Evolutionary conservation across 2,113 vertebrate species (phyloP), one percentile per base, ranked within the genome.

Genomic region (Prunella himalayana): DNA sequence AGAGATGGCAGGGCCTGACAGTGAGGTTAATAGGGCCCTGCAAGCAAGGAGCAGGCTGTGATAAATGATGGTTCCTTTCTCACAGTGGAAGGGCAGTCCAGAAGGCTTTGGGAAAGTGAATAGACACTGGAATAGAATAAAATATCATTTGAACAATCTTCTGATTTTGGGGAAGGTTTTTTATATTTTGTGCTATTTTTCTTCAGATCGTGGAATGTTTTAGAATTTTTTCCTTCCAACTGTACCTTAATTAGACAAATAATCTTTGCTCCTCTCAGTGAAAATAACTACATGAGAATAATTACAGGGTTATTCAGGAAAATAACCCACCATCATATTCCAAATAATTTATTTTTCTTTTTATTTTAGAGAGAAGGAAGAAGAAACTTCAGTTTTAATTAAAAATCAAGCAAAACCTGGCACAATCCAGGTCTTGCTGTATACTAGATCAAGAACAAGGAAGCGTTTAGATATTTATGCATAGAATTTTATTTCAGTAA

Each of bases 1-100:
- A 53, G 94, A 97, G 91, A 95, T 95, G 94, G 59, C 64, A 75
- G 86, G 68, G 44, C 35, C 82, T 95, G 88, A 86, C 49, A 79
- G 64, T 37, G 80, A 91, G 75, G 76, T 86, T 94, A 95, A n/a
- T 82, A 83, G 68, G 84, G 33, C 47, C 51, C 73, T 77, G 65
- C 16, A 85, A 89, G 78, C 80, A 78, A 88, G 89, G 76, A 95
- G 72, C 39, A 63, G 68, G 50, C 64, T 91, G 27, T 93, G 95
- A 96, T 78, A 76, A 96, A 92, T 94, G 71, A 25, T 21, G 33
- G 25, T 49, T 95, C 64, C 80, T 94, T 95, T 95, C 70, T 81
- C 59, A 61, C 19, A 70, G 56, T 49, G 53, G 82, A 97, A 86
- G 51, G 49, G 17, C 59, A 60, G 45, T 63, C 57, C 49, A 60